Evolutionary conservation across 1,140 invertebrate species (phyloP).

Genomic region (Theocolax elegans): DNA sequence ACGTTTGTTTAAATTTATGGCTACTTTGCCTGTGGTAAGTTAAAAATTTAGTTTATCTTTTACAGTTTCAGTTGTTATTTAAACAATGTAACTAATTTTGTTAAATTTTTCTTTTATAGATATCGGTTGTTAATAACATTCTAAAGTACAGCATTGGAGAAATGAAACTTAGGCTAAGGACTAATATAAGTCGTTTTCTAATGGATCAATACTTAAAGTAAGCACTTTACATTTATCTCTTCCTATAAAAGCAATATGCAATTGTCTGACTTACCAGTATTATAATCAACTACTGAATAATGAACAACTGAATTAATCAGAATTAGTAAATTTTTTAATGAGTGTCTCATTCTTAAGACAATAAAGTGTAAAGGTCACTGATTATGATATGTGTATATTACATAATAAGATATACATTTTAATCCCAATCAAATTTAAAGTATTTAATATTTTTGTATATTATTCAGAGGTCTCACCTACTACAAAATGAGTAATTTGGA

Average conservation of each 20-base stretch:
- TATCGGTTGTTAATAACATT: conserved; percentile 91
- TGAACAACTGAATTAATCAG: conserved; percentile 11
- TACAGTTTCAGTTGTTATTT: background rate
- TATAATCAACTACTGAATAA: background rate
- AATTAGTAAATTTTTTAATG: conserved; percentile 3
- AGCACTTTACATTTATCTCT: conserved; percentile 60
- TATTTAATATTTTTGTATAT: conserved; percentile 31
- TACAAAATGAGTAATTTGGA: conserved; percentile 98
- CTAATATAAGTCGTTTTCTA: conserved; percentile 87
- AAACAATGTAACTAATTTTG: background rate
- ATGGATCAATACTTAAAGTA: conserved; percentile 94
- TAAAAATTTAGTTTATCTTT: conserved; percentile 16
- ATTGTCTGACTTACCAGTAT: background rate
- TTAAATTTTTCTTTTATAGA: conserved; percentile 64
- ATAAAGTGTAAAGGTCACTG: conserved; percentile 27
- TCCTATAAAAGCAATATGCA: background rate
- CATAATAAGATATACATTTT: background rate
- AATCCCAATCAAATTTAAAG: conserved; percentile 2
- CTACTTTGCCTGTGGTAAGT: conserved; percentile 85
- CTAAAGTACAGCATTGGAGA: conserved; percentile 95
- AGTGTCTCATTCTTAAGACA: conserved; percentile 16
- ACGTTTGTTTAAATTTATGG: conserved; percentile 81
- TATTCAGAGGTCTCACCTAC: conserved; percentile 91
- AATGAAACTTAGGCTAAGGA: conserved; percentile 89
- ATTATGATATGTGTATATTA: conserved; percentile 7